These are phyloP conservation scores for Spisula solida DNA, from an alignment of 2,888 invertebrate genomes.

Conservation along the genomic window DNA sequence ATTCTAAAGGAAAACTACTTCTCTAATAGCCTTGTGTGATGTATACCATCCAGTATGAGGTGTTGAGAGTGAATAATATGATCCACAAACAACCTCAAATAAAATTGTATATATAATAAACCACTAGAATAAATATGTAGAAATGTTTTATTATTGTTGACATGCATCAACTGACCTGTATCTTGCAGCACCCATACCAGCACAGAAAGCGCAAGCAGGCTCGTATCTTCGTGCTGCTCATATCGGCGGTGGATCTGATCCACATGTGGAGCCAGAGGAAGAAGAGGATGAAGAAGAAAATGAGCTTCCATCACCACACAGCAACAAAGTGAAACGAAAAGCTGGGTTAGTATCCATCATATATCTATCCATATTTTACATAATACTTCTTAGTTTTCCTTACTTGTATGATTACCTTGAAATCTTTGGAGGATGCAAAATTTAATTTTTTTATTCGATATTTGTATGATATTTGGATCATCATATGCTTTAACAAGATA, in stretches of 20 bases:
- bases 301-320: conserved; percentile 89
- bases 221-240: conserved; percentile 79
- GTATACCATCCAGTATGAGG: too few relatives aligned
- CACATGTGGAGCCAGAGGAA: neutral
- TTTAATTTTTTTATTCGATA: too few relatives aligned
- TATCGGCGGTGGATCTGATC: neutral
- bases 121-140: too few relatives aligned
- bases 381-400: conserved; percentile 7
- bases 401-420: conserved; percentile 4
- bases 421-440: neutral
- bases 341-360: conserved; percentile 57
- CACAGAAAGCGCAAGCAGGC: conserved; percentile 80
- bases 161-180: too few relatives aligned
- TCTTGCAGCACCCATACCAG: conserved; percentile 81
- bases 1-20: too few relatives aligned
- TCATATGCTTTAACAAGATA: too few relatives aligned
- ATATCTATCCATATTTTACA: neutral
- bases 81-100: too few relatives aligned
- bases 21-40: too few relatives aligned
- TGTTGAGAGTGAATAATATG: too few relatives aligned
- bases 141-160: too few relatives aligned
- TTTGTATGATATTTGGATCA: neutral
- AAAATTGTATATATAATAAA: too few relatives aligned
- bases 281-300: conserved; percentile 77
- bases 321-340: conserved; percentile 88